A percentile compares a stretch with the other conserved stretches of the same genome.
These are phyloP conservation scores for Eilema sororculum DNA, from an alignment of 2,888 invertebrate genomes.

Conservation along the genomic window DNA sequence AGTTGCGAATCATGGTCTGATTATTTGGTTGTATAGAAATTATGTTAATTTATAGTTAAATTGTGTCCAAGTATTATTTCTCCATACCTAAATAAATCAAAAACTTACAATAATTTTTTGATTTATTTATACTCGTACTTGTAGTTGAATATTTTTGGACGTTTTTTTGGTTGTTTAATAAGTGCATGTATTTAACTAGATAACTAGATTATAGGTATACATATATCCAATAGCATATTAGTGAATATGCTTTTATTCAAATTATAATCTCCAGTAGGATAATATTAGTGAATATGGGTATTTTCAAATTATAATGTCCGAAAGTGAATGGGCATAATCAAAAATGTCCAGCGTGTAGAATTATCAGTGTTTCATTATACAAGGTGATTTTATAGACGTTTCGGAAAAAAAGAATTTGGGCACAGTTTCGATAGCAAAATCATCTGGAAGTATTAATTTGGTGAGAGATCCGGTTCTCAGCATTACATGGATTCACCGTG, in stretches of 20 bases:
- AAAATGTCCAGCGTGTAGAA: neutral
- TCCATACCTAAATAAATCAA: neutral
- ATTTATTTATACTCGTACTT: neutral
- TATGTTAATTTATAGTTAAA: neutral
- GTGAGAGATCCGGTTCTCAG: too few species aligned
- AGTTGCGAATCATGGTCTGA: neutral
- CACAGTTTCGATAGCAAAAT: too few species aligned
- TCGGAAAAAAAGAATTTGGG: too few species aligned
- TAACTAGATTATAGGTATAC: neutral
- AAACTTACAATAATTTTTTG: neutral
- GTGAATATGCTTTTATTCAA: neutral
- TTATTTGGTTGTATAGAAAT: conserved; percentile 6
- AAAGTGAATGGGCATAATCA: neutral
- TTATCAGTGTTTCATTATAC: neutral
- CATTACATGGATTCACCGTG: too few species aligned
- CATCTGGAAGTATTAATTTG: too few species aligned
- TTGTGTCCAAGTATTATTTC: conserved; percentile 3
- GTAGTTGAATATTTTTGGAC: neutral
- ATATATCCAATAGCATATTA: neutral
- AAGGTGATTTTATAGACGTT: too few species aligned
- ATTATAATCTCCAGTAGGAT: neutral
- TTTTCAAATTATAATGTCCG: neutral
- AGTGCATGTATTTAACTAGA: neutral
- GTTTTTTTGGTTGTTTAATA: neutral
- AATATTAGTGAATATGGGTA: neutral